Base-by-base conservation (phyloP, 2,113 vertebrate genomes). In the Lophochroa leadbeateri region DNA sequence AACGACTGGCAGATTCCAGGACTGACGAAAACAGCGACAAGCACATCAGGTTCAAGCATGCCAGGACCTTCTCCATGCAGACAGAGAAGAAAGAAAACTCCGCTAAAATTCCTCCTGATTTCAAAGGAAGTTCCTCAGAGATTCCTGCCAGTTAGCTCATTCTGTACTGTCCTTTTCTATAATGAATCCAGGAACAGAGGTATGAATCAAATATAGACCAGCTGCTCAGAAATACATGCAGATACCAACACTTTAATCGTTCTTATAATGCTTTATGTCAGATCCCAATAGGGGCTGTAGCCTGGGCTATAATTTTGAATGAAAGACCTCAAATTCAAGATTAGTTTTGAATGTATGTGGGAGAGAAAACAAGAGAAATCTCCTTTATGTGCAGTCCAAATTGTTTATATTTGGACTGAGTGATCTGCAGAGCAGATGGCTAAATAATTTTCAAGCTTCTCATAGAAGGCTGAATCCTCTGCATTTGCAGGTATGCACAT, bases 191-290 rank as follows among this genome's bases (percentile, higher is more conserved):
- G 74, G 52, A 93, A 72, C 28, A 72, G 96, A 88, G 55, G 85
- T 92, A 65, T 67, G 55, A 49, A 83, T 92, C 93, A 93, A 91
- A 90, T 92, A 90, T 53, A 94, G 87, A 87, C 84, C 89, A 91
- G 89, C 87, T 90, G 84, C 90, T 92, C 83, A 84, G 77, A 94
- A 70, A 47, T 67, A 63, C 49, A 76, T 89, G 83, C 65, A 95
- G 69, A 92, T 85, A 95, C 49, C 52, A 94, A 78, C 49, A 72
- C 15, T 85, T 82, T 75, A 89, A 93, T 92, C 78, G 67, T 82
- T 94, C 91, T 75, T 78, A 69, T 84, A 88, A 91, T 80, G 64
- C 6, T 94, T 89, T 82, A 60, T 93, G 77, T 61, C 55, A 78
- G 43, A 93, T 97, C 55, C 80, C 86, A 88, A 39, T 41, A 85